Evolutionary conservation across 2,797 vertebrate species (phyloP).

Genomic region (Sciurus vulgaris): DNA sequence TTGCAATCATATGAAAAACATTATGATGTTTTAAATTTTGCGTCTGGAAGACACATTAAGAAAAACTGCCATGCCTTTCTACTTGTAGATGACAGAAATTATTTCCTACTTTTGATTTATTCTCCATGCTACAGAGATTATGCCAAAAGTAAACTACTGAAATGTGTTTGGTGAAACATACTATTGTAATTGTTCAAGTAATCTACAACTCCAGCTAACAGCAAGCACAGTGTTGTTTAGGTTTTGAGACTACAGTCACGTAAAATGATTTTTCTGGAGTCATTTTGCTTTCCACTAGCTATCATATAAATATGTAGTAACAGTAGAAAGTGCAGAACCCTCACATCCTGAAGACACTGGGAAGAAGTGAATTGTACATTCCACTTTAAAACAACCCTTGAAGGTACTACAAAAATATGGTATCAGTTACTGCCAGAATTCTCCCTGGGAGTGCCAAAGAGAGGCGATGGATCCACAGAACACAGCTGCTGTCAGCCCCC

Average conservation of each 20-base stretch:
- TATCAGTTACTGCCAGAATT: conserved; percentile 29
- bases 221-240: conserved; percentile 68
- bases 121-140: conserved; percentile 45
- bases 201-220: conserved; percentile 75
- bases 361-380: conserved; percentile 65
- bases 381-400: conserved; percentile 61
- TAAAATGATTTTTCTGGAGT: conserved; percentile 71
- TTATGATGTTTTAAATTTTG: conserved; percentile 81
- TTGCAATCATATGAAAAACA: conserved; percentile 74
- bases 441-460: conserved; percentile 71
- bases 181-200: conserved; percentile 78
- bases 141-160: conserved; percentile 70
- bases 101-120: conserved; percentile 78
- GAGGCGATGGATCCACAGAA: conserved; percentile 40
- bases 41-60: conserved; percentile 84
- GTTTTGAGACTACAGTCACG: conserved; percentile 64
- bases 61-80: conserved; percentile 74
- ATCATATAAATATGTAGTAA: conserved; percentile 48
- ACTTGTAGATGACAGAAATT: conserved; percentile 81
- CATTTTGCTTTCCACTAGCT: not conserved
- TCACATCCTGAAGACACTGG: conserved; percentile 58
- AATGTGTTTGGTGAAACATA: conserved; percentile 78
- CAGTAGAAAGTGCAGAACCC: not conserved
- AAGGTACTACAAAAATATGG: conserved; percentile 55
- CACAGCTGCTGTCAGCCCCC: conserved; percentile 12